Evolutionary conservation across 2,888 invertebrate species (phyloP).

Genomic region (Drosophila kuntzei): DNA sequence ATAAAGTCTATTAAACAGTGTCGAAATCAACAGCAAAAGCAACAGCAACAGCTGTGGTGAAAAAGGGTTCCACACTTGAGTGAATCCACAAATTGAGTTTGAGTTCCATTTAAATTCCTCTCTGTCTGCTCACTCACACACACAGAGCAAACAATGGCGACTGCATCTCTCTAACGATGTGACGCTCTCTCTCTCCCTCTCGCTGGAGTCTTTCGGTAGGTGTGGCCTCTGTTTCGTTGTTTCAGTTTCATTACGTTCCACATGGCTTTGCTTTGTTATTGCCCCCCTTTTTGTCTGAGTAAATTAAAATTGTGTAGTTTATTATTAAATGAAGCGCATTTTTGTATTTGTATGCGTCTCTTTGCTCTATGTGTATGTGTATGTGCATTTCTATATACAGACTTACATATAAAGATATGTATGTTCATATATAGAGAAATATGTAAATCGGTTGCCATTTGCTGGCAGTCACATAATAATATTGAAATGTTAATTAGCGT

Average conservation of each 20-base stretch:
- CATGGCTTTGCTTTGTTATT: slow-evolving; percentile 27
- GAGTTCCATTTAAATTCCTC: slow-evolving; percentile 33
- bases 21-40: slow-evolving; percentile 35
- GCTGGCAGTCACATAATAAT: slow-evolving; percentile 71
- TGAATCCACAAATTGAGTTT: slow-evolving; percentile 27
- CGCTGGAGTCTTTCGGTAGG: slow-evolving; percentile 41
- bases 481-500: slow-evolving; percentile 75
- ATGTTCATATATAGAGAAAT: slow-evolving; percentile 25
- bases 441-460: slow-evolving; percentile 61
- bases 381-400: slow-evolving; percentile 26
- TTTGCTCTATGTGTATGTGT: slow-evolving; percentile 23
- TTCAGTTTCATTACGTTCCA: slow-evolving; percentile 56
- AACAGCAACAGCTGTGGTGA: slow-evolving; percentile 72
- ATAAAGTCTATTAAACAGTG: slow-evolving; percentile 65
- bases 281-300: slow-evolving; percentile 62
- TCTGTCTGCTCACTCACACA: slow-evolving; percentile 37
- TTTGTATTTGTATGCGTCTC: slow-evolving; percentile 71
- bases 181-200: slow-evolving; percentile 26
- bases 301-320: slow-evolving; percentile 85
- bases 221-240: slow-evolving; percentile 55
- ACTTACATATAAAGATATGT: slow-evolving; percentile 9
- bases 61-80: slow-evolving; percentile 25
- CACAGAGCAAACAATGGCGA: slow-evolving; percentile 66
- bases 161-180: slow-evolving; percentile 28
- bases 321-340: slow-evolving; percentile 84